These are phyloP conservation scores for Cryptoblepharus egeriae DNA, from an alignment of 2,797 vertebrate genomes.

Conservation along the genomic window DNA sequence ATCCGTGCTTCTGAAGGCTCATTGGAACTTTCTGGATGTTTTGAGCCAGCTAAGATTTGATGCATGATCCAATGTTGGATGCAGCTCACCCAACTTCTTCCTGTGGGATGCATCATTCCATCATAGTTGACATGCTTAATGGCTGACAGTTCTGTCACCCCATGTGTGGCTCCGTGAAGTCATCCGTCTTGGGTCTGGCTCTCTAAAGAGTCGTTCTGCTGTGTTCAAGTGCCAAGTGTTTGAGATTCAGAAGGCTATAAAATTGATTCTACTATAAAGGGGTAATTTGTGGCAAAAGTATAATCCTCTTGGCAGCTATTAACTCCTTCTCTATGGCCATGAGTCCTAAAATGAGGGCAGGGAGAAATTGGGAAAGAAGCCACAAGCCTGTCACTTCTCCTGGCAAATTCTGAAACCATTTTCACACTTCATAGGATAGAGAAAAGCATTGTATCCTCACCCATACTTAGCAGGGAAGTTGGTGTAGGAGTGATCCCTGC, in stretches of 20 bases:
- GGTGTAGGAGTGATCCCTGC: too few species aligned
- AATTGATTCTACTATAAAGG: conserved; percentile 73
- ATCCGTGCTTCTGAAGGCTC: not conserved
- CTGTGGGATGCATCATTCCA: conserved; percentile 41
- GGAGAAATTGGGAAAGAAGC: conserved; percentile 38
- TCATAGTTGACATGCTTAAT: conserved; percentile 48
- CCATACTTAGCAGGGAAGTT: too few species aligned
- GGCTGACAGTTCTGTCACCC: conserved; percentile 46
- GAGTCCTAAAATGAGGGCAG: conserved; percentile 38
- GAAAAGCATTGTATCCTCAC: not conserved
- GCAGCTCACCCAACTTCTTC: conserved; percentile 13
- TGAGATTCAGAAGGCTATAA: conserved; percentile 62
- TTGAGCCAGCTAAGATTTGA: conserved; percentile 16
- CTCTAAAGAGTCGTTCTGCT: conserved; percentile 63
- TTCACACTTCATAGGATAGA: not conserved
- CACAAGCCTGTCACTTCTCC: conserved; percentile 30
- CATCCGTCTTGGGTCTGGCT: conserved; percentile 30
- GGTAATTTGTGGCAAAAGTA: conserved; percentile 68
- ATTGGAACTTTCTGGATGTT: conserved; percentile 25
- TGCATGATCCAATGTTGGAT: conserved; percentile 45
- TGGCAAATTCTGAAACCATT: conserved; percentile 33
- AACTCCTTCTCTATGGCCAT: conserved; percentile 49
- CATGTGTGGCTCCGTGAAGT: conserved; percentile 39
- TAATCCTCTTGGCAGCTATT: conserved; percentile 63
- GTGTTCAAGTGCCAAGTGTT: conserved; percentile 66